Evolutionary conservation across 2,888 invertebrate genomes (phyloP).

Genomic region (Tinea trinotella): DNA sequence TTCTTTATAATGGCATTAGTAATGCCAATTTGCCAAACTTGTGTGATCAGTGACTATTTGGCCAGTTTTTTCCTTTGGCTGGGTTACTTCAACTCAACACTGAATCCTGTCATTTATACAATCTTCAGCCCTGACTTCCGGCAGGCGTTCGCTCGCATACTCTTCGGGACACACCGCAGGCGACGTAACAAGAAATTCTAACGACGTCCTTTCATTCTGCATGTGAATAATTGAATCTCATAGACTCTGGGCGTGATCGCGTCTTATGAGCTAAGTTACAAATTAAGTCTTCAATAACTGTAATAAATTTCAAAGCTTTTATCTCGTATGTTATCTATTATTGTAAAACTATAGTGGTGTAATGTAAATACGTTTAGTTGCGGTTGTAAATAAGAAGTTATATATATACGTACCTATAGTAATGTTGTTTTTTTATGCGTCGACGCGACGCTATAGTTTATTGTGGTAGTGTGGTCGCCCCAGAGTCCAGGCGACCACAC

Average conservation of each 20-base stretch:
- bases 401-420: slow-evolving; percentile 51
- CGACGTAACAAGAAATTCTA: slow-evolving; percentile 68
- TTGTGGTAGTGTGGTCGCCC: slow-evolving; percentile 50
- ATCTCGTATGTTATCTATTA: slow-evolving; percentile 64
- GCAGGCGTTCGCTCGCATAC: slow-evolving; percentile 89
- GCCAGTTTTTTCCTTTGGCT: slow-evolving; percentile 89
- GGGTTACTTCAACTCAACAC: slow-evolving; percentile 91
- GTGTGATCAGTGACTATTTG: slow-evolving; percentile 80
- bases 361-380: slow-evolving; percentile 63
- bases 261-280: slow-evolving; percentile 1
- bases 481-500: slow-evolving; percentile 55
- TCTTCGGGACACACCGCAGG: slow-evolving; percentile 76
- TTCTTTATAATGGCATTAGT: slow-evolving; percentile 92
- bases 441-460: slow-evolving; percentile 38
- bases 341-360: slow-evolving; percentile 31
- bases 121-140: slow-evolving; percentile 94
- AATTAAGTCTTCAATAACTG: slow-evolving; percentile 31
- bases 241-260: not conserved
- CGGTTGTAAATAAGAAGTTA: slow-evolving; percentile 49
- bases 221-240: slow-evolving; percentile 49
- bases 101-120: slow-evolving; percentile 95
- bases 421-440: slow-evolving; percentile 66
- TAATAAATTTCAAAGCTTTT: slow-evolving; percentile 53
- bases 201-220: slow-evolving; percentile 39
- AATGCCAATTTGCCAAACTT: slow-evolving; percentile 84